Conservation (phyloP, 2,888 invertebrate genomes). For the Gymnosoma rotundatum region DNA sequence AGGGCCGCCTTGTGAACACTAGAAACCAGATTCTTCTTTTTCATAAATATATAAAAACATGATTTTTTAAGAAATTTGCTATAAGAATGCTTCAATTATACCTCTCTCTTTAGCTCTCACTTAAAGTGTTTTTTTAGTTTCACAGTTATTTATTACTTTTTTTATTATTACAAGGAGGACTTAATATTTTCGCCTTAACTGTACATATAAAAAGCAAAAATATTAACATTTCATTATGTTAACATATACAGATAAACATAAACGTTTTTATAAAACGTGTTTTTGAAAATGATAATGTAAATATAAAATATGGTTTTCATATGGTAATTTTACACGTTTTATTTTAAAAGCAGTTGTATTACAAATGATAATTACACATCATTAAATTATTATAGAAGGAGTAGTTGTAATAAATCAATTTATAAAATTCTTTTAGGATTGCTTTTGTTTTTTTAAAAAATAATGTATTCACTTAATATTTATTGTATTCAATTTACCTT, state of each 20-base stretch:
- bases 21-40: too few relatives aligned
- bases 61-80: too few relatives aligned
- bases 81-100: too few relatives aligned
- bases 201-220: not conserved
- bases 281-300: constrained; percentile 40
- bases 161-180: too few relatives aligned
- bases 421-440: not conserved
- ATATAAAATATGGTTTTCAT: constrained; percentile 58
- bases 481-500: constrained; percentile 85
- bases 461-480: not conserved
- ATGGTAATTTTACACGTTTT: constrained; percentile 55
- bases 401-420: constrained; percentile 50
- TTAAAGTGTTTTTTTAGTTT: too few relatives aligned
- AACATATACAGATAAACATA: not conserved
- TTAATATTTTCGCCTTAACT: too few relatives aligned
- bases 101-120: too few relatives aligned
- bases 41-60: too few relatives aligned
- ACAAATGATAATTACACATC: constrained; percentile 62
- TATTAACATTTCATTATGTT: constrained; percentile 2
- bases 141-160: too few relatives aligned
- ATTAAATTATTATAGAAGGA: constrained; percentile 45
- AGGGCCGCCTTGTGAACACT: too few relatives aligned
- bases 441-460: constrained; percentile 2
- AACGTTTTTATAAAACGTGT: not conserved
- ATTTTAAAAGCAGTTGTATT: constrained; percentile 38